Conservation (phyloP, 2,113 vertebrate genomes). For the Planiliza haematocheilus region DNA sequence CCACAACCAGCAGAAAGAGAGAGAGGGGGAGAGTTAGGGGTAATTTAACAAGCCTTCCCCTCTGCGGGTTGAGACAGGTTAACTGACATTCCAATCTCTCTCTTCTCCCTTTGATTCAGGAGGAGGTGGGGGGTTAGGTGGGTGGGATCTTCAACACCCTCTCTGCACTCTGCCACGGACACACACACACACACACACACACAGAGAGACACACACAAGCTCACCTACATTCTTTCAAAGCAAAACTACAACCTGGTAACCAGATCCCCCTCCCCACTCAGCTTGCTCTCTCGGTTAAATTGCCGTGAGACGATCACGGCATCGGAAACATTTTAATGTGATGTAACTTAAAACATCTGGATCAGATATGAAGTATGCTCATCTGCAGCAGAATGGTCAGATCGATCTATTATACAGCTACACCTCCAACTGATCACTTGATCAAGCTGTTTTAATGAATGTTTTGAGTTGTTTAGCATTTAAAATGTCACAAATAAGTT, state of each 20-base stretch:
- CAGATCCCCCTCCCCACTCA: not conserved
- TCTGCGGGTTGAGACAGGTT: constrained; percentile 74
- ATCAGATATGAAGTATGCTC: too few species aligned
- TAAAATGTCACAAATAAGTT: too few species aligned
- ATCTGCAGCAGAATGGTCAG: too few species aligned
- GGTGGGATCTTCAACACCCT: constrained; percentile 1
- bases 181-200: constrained; percentile 36
- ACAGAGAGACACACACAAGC: constrained; percentile 29
- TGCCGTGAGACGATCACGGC: not conserved
- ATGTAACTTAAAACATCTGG: too few species aligned
- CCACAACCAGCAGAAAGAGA: too few species aligned
- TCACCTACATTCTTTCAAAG: constrained; percentile 65
- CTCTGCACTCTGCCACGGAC: constrained; percentile 21
- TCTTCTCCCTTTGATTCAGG: constrained; percentile 46
- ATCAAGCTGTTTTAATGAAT: too few species aligned
- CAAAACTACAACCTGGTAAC: constrained; percentile 58
- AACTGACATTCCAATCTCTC: constrained; percentile 72
- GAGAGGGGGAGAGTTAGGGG: not conserved
- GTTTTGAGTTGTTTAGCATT: too few species aligned
- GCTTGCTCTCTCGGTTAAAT: not conserved
- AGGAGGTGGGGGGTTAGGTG: not conserved
- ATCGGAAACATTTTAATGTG: too few species aligned
- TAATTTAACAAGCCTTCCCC: constrained; percentile 51
- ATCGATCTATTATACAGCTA: too few species aligned
- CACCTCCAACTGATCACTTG: too few species aligned